Evolutionary conservation across 2,888 invertebrate genomes (phyloP).

Genomic region (Loripinus fragilis): DNA sequence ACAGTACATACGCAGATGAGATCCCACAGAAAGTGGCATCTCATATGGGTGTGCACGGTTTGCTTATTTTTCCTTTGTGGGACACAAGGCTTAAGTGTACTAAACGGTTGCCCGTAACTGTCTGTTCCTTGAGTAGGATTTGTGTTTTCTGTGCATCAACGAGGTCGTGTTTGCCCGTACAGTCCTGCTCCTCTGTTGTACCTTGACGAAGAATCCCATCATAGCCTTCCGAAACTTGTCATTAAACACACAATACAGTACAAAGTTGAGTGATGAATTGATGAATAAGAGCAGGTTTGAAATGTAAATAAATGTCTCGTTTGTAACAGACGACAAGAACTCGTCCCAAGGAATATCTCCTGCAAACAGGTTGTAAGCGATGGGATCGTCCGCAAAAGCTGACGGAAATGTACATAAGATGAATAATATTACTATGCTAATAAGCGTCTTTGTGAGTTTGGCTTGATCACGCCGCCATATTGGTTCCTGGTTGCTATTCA

Average conservation of each 20-base stretch:
- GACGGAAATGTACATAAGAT: slow-evolving; percentile 76
- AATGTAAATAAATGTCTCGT: slow-evolving; percentile 54
- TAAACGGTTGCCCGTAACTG: too few relatives aligned
- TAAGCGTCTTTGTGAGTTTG: slow-evolving; percentile 76
- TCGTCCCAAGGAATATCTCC: slow-evolving; percentile 37
- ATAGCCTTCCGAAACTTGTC: slow-evolving; percentile 65
- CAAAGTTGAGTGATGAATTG: slow-evolving; percentile 78
- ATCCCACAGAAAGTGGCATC: too few relatives aligned
- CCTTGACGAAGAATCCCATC: slow-evolving; percentile 13
- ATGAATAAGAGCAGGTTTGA: slow-evolving; percentile 75
- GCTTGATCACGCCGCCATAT: slow-evolving; percentile 71
- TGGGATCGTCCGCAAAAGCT: slow-evolving; percentile 73
- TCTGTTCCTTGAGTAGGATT: too few relatives aligned
- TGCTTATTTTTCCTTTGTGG: too few relatives aligned
- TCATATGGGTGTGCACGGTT: too few relatives aligned
- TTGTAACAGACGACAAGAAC: slow-evolving; percentile 59
- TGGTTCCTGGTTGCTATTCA: slow-evolving; percentile 62
- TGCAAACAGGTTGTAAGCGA: slow-evolving; percentile 70
- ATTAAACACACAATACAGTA: slow-evolving; percentile 80
- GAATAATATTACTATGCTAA: slow-evolving; percentile 76
- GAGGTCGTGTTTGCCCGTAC: too few relatives aligned
- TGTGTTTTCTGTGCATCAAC: too few relatives aligned
- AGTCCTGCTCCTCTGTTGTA: too few relatives aligned
- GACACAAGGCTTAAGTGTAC: too few relatives aligned
- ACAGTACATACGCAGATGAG: too few relatives aligned